These are phyloP conservation scores for Berghia stephanieae DNA, from an alignment of 1,140 invertebrate genomes.

Conservation along the genomic window DNA sequence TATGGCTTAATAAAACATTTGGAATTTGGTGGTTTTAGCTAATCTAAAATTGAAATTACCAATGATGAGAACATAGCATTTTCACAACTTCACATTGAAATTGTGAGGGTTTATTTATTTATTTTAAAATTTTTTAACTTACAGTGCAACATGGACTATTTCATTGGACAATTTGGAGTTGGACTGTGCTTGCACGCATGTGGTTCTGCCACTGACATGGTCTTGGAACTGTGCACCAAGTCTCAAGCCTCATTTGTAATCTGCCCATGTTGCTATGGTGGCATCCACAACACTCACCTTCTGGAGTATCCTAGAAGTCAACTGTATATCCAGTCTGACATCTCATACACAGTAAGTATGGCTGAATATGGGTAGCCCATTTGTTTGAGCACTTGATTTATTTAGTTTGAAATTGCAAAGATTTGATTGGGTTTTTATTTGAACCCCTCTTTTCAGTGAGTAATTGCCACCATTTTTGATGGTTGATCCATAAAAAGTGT, in stretches of 20 bases:
- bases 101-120: conserved; percentile 18
- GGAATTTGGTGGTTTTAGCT: background rate
- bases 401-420: no score
- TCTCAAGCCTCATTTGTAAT: conserved; percentile 84
- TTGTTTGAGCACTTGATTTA: no score
- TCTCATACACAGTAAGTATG: conserved; percentile 53
- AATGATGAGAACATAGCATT: background rate
- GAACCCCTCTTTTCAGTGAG: no score
- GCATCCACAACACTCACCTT: conserved; percentile 78
- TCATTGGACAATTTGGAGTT: conserved; percentile 75
- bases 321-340: conserved; percentile 68
- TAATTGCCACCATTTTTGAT: no score
- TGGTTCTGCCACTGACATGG: conserved; percentile 92
- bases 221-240: conserved; percentile 83
- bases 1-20: conserved; percentile 14
- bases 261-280: conserved; percentile 95
- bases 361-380: no score
- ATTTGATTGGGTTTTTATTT: no score
- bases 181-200: conserved; percentile 92
- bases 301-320: conserved; percentile 74
- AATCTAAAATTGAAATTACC: background rate
- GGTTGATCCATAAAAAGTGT: no score
- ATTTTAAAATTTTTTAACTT: conserved; percentile 37
- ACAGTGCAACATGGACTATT: conserved; percentile 69
- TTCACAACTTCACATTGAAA: no score